Evolutionary conservation across 2,888 invertebrate species (phyloP).

Genomic region (Zonitis immaculata): DNA sequence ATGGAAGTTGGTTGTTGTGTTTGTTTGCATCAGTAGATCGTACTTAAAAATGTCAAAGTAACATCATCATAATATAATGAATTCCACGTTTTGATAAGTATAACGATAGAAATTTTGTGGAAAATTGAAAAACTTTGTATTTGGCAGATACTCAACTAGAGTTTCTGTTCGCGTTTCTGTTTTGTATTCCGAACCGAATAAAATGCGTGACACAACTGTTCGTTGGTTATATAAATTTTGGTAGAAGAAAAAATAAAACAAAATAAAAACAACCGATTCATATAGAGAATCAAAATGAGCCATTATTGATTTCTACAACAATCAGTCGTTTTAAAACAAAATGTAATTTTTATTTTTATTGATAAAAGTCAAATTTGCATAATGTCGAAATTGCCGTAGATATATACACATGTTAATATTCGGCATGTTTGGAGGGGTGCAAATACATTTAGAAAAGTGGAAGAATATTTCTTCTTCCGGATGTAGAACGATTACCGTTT

Average conservation of each 20-base stretch:
- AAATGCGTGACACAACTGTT: background rate
- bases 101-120: background rate
- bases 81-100: background rate
- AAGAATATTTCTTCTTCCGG: constrained; percentile 23
- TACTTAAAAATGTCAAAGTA: background rate
- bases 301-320: background rate
- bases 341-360: no score
- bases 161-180: background rate
- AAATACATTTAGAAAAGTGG: constrained; percentile 19
- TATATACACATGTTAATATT: constrained; percentile 13
- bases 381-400: constrained; percentile 16
- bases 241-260: no score
- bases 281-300: background rate
- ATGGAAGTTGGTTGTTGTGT: no score
- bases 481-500: constrained; percentile 21
- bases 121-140: background rate
- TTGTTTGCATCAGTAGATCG: background rate
- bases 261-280: background rate
- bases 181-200: background rate
- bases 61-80: background rate
- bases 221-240: background rate
- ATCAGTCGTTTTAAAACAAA: no score
- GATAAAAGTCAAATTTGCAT: constrained; percentile 9
- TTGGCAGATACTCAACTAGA: background rate
- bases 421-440: constrained; percentile 9